These are phyloP conservation scores for Apocheima hispidaria DNA, from an alignment of 2,888 invertebrate species.

Conservation along the genomic window DNA sequence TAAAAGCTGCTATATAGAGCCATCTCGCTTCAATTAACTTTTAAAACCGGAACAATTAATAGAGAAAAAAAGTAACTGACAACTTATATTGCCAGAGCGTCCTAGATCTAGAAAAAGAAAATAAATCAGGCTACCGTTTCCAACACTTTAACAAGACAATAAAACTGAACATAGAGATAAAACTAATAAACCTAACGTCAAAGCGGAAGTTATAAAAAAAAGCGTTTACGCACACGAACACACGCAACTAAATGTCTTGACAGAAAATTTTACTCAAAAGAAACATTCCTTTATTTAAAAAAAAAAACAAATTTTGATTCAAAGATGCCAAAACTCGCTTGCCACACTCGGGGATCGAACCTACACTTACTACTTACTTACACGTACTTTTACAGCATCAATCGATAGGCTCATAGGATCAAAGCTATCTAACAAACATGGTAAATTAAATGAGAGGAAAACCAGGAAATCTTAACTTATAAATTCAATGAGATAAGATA, in stretches of 20 bases:
- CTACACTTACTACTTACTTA: no score
- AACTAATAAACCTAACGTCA: constrained; percentile 38
- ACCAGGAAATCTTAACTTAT: no score
- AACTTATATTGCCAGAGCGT: constrained; percentile 40
- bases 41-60: constrained; percentile 30
- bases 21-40: constrained; percentile 21
- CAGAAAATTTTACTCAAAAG: no score
- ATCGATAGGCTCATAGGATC: no score
- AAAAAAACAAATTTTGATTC: no score
- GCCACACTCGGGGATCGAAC: no score
- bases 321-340: no score
- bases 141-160: constrained; percentile 48
- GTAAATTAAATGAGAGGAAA: no score
- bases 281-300: constrained; percentile 48
- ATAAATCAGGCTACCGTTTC: constrained; percentile 27
- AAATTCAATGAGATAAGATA: no score
- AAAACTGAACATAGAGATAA: constrained; percentile 54
- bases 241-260: constrained; percentile 13
- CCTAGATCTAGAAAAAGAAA: constrained; percentile 26
- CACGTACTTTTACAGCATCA: no score
- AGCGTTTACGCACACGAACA: constrained; percentile 5
- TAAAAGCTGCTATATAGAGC: constrained; percentile 15
- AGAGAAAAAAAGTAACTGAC: background rate
- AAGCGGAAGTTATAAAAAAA: constrained; percentile 50
- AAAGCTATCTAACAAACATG: no score